phyloP scores from a whole-genome alignment of 92 coral and sea anemone species.

The Virgularia gustaviana region DNA sequence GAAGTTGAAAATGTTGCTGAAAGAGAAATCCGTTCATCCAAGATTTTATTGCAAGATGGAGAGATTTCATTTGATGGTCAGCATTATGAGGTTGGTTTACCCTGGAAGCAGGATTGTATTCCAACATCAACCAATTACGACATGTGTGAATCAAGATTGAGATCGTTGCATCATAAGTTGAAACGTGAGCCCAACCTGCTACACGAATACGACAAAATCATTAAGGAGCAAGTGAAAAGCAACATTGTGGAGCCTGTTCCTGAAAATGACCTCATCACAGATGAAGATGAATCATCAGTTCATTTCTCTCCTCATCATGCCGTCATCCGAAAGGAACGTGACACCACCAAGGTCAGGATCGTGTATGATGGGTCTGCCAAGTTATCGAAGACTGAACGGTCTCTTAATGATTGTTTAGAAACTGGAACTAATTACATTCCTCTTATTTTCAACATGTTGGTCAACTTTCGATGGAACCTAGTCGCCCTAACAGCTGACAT shows the following conservation, averaged over 20 bases:
- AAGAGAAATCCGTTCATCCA: neutral
- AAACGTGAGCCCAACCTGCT: slow-evolving; percentile 45
- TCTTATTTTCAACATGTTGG: neutral
- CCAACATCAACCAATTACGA: slow-evolving; percentile 40
- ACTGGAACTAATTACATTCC: slow-evolving; percentile 4
- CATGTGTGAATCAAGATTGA: slow-evolving; percentile 45
- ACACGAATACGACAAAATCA: slow-evolving; percentile 48
- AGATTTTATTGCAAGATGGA: neutral
- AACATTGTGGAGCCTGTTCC: slow-evolving; percentile 53
- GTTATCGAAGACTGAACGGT: neutral
- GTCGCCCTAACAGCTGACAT: neutral
- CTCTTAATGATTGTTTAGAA: slow-evolving; percentile 9
- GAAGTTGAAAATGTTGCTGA: slow-evolving; percentile 39
- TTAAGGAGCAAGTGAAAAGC: slow-evolving; percentile 51
- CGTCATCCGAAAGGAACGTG: slow-evolving; percentile 9
- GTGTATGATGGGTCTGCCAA: slow-evolving; percentile 8
- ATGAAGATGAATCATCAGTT: too few species aligned
- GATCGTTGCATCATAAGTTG: slow-evolving; percentile 45
- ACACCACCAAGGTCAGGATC: neutral
- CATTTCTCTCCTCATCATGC: slow-evolving; percentile 51
- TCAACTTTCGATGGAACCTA: slow-evolving; percentile 1
- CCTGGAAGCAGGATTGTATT: slow-evolving; percentile 19
- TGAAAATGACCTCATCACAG: slow-evolving; percentile 4
- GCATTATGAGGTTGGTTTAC: slow-evolving; percentile 48
- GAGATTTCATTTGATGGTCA: slow-evolving; percentile 30